Evolutionary conservation across 2,113 vertebrate species (phyloP).

Genomic region (Otocyon megalotis): DNA sequence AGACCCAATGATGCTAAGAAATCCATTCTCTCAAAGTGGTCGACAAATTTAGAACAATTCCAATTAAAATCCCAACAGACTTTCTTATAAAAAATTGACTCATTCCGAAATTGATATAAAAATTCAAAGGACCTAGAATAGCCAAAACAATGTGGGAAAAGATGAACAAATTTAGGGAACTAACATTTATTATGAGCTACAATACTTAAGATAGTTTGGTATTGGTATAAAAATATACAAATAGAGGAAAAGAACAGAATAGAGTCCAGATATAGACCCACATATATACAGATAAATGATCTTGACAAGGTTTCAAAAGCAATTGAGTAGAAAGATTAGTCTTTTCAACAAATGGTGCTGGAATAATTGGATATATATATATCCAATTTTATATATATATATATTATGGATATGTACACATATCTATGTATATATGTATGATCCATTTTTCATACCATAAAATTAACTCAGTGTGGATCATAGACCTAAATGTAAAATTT

Average conservation of each 20-base stretch:
- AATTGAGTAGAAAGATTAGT: constrained; percentile 72
- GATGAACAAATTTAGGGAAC: constrained; percentile 30
- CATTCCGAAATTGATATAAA: constrained; percentile 64
- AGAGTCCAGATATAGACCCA: constrained; percentile 51
- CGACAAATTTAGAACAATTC: constrained; percentile 56
- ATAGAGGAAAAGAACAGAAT: constrained; percentile 56
- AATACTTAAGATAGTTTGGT: constrained; percentile 62
- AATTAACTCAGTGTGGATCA: constrained; percentile 70
- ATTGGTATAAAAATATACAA: constrained; percentile 55
- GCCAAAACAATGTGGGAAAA: constrained; percentile 32
- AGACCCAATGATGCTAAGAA: constrained; percentile 33
- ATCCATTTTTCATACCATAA: constrained; percentile 65
- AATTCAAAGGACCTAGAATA: constrained; percentile 55
- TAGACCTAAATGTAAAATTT: constrained; percentile 72
- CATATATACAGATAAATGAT: constrained; percentile 62
- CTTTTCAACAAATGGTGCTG: constrained; percentile 75
- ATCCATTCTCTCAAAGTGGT: background rate
- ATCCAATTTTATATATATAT: background rate
- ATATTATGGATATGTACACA: background rate
- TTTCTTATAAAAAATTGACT: constrained; percentile 57
- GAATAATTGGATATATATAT: constrained; percentile 57
- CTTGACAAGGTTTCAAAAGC: constrained; percentile 73
- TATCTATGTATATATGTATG: constrained; percentile 35
- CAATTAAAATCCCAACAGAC: constrained; percentile 48
- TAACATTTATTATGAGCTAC: constrained; percentile 51